Evolutionary conservation across 2,113 vertebrate species (phyloP).

Genomic region (Aegotheles bennettii): DNA sequence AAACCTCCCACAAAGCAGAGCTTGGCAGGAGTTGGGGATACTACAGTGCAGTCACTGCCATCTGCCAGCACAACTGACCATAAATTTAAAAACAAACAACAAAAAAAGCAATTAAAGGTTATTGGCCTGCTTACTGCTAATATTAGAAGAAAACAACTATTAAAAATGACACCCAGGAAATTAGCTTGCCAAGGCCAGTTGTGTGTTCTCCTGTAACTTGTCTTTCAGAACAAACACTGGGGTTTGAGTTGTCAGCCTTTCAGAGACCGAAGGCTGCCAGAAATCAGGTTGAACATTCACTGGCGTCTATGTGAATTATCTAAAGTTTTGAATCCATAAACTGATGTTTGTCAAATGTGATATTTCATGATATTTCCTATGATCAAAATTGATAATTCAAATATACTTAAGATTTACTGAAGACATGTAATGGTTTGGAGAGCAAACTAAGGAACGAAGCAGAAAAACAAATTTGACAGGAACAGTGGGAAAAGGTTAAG

Average conservation of each 20-base stretch:
- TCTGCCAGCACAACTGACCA: conserved; percentile 33
- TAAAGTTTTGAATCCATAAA: neutral
- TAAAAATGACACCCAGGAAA: neutral
- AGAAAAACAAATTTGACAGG: neutral
- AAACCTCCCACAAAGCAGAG: neutral
- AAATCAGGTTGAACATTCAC: neutral
- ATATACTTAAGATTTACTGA: neutral
- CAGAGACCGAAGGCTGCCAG: neutral
- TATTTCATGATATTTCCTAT: neutral
- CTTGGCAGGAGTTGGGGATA: conserved; percentile 46
- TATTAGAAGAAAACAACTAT: neutral
- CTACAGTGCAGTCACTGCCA: conserved; percentile 1
- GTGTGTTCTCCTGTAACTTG: neutral
- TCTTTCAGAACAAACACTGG: neutral
- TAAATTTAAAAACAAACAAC: neutral
- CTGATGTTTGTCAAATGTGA: neutral
- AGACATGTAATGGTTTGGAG: neutral
- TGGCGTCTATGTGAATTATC: neutral
- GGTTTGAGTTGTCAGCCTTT: neutral
- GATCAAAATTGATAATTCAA: neutral
- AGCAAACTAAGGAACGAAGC: neutral
- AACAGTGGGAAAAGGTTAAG: neutral
- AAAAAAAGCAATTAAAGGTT: neutral
- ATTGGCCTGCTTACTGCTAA: neutral
- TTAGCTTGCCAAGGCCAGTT: neutral